Evolutionary conservation across 2,797 vertebrate species (phyloP), one percentile per base, ranked within the genome.

Genomic region (Graptemys geographica): DNA sequence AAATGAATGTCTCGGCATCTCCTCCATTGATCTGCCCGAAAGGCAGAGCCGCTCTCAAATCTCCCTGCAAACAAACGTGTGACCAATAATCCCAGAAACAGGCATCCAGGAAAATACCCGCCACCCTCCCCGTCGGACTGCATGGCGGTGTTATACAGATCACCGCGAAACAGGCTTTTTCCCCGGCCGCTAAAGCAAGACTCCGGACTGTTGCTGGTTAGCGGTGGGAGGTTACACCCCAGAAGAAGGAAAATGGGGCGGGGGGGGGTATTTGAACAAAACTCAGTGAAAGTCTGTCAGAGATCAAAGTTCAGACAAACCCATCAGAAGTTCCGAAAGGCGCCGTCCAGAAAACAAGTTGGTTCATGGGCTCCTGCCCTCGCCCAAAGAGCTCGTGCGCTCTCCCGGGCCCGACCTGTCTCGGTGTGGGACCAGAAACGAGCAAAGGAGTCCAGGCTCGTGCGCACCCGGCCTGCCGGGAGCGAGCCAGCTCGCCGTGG

Each of bases 271-370:
- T 9, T 5, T 37, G 18, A 69, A 21, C 5, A 37, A 49, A 47
- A 31, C 19, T 62, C 6, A 21, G 37, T 3, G 65, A 8, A 21
- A 69, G 52, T 27, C 59, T 74, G 81, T 37, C 12, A 19, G 41
- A 49, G 83, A 78, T n/a, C 91, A 56, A 81, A 89, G 82, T 78
- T 83, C 62, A 49, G 69, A 44, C 44, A 47, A 55, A 28, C 23
- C 28, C 65, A 2, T 37, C 79, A 18, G 87, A 85, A 65, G 47
- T 85, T 53, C 83, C 33, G 51, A 37, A 13, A 44, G 41, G 51
- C 79, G 41, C 91, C 13, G 74, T 8, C 79, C 65, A 88, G 55
- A 56, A 84, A 76, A 84, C n/a, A 11, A 53, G 44, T 55, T 25
- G 53, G 52, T 59, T 25, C 41, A 6, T 2, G 62, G 16, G 8